Percentiles rank a stretch among this genome's conserved stretches.
phyloP scores from a whole-genome alignment of 2,113 vertebrate species.

The Neotragus moschatus region DNA sequence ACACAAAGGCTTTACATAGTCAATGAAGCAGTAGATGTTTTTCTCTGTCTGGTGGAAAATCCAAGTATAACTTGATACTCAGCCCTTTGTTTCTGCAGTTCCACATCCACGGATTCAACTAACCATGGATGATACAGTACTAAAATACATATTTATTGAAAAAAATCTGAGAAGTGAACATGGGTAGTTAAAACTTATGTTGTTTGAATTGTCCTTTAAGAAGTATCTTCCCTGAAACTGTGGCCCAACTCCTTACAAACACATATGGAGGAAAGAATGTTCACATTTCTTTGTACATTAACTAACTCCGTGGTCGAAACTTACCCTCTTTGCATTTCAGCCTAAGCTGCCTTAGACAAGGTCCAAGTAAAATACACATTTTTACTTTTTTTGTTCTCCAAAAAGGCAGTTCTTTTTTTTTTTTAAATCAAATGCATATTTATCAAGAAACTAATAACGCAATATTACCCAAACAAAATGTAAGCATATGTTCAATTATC shows the following conservation, averaged over 20 bases:
- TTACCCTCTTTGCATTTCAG: not conserved
- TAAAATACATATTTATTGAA: not conserved
- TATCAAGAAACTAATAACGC: not conserved
- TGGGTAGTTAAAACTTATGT: not conserved
- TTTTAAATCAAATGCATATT: not conserved
- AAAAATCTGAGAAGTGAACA: not conserved
- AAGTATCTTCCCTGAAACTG: not conserved
- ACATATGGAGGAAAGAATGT: not conserved
- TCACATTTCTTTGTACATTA: not conserved
- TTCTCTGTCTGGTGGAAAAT: not conserved
- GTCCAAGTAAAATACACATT: not conserved
- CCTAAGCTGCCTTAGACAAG: not conserved
- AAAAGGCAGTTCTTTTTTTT: not conserved
- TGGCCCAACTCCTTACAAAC: not conserved
- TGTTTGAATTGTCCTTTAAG: not conserved
- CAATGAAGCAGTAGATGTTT: not conserved
- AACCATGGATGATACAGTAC: not conserved
- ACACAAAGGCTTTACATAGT: not conserved
- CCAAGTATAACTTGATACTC: not conserved
- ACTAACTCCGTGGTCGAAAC: not conserved
- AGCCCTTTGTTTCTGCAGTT: not conserved
- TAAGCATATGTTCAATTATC: not conserved
- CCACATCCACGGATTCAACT: not conserved
- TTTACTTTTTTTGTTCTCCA: not conserved
- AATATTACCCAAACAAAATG: not conserved